phyloP scores from a whole-genome alignment of 2,113 vertebrate species.

The Silurus meridionalis region DNA sequence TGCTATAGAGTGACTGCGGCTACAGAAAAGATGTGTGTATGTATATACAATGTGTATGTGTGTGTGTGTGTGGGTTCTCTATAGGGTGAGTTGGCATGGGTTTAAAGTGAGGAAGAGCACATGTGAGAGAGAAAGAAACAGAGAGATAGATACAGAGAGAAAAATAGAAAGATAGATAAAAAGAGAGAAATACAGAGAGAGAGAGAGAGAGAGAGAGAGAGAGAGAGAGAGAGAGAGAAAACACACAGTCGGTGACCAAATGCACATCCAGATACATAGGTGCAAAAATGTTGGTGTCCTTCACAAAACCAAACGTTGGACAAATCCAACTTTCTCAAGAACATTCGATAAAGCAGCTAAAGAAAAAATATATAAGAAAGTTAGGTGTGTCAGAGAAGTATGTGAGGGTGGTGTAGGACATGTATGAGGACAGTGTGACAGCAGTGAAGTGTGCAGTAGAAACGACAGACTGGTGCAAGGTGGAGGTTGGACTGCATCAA shows the following conservation, averaged over 20 bases:
- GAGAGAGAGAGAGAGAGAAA: neutral
- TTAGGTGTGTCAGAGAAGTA: too few species aligned
- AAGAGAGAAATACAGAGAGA: neutral
- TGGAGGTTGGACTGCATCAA: too few species aligned
- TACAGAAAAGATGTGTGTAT: neutral
- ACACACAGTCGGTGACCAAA: neutral
- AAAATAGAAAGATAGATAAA: neutral
- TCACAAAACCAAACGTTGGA: neutral
- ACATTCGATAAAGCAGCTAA: neutral
- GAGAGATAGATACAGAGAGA: neutral
- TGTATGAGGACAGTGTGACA: too few species aligned
- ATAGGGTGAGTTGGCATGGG: conserved; percentile 19
- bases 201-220: neutral
- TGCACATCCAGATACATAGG: neutral
- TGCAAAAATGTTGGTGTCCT: neutral
- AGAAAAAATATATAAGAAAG: neutral
- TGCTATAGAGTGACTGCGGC: conserved; percentile 56
- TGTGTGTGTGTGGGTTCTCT: neutral
- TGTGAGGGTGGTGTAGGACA: too few species aligned
- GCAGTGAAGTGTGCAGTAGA: too few species aligned
- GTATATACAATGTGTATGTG: neutral
- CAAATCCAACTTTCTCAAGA: neutral
- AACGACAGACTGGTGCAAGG: too few species aligned
- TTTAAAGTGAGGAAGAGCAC: neutral
- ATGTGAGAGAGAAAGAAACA: neutral